Evolutionary conservation across 2,888 invertebrate genomes (phyloP).

Genomic region (Calameuta idolon): DNA sequence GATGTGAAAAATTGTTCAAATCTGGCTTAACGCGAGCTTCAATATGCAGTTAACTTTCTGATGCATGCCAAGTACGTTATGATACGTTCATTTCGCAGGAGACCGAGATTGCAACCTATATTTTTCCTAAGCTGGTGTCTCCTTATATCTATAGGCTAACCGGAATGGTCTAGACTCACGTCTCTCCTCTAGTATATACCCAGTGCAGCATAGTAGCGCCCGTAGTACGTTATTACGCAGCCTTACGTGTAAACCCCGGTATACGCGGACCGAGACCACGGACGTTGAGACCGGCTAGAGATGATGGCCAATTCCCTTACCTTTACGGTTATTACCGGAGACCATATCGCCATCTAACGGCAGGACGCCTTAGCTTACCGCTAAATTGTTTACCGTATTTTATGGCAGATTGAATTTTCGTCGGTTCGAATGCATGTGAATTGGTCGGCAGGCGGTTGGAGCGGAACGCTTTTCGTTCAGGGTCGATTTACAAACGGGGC

Average conservation of each 20-base stretch:
- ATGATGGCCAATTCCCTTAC: slow-evolving; percentile 56
- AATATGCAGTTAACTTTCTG: slow-evolving; percentile 46
- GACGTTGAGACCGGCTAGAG: slow-evolving; percentile 25
- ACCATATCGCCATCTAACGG: slow-evolving; percentile 18
- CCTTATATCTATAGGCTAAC: slow-evolving; percentile 30
- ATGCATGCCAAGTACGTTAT: slow-evolving; percentile 26
- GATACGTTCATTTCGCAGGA: slow-evolving; percentile 40
- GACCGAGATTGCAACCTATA: slow-evolving; percentile 47
- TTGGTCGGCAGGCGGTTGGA: no score
- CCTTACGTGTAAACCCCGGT: background rate
- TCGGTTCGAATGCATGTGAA: slow-evolving; percentile 24
- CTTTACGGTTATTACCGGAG: slow-evolving; percentile 56
- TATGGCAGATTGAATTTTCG: slow-evolving; percentile 53
- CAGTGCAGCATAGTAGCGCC: background rate
- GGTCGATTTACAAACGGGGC: no score
- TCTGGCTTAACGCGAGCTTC: slow-evolving; percentile 35
- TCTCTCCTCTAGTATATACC: slow-evolving; percentile 17
- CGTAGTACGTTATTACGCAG: background rate
- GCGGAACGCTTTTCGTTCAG: no score
- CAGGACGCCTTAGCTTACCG: slow-evolving; percentile 35
- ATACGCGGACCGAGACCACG: slow-evolving; percentile 7
- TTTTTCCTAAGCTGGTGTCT: slow-evolving; percentile 43
- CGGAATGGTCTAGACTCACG: slow-evolving; percentile 15
- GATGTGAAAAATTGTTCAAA: slow-evolving; percentile 19
- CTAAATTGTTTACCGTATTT: slow-evolving; percentile 58